Conservation (phyloP, 1,140 invertebrate genomes). For the Cardiocondyla obscurior region DNA sequence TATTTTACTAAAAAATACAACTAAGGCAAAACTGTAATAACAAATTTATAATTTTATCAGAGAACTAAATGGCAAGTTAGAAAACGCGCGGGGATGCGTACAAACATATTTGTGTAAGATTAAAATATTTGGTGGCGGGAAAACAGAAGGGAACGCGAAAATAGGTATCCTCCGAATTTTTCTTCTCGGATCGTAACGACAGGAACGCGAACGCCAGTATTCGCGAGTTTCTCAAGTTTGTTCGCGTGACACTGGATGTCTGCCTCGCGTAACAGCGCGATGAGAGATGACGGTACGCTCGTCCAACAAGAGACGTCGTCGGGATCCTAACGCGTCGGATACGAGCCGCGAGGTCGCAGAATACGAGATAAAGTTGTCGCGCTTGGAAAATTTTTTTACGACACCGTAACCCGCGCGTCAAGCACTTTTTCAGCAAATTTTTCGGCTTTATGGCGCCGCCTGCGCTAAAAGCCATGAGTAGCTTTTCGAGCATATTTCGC, state of each 20-base stretch:
- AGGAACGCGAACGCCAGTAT: background rate
- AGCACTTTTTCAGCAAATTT: background rate
- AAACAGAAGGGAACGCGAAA: background rate
- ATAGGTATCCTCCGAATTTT: background rate
- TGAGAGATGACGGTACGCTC: constrained; percentile 20
- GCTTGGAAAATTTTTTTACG: background rate
- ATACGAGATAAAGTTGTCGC: background rate
- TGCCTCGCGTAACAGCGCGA: background rate
- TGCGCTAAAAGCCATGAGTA: background rate
- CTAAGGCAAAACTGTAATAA: background rate
- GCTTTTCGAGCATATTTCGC: background rate
- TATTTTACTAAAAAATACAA: background rate
- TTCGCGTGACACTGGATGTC: background rate
- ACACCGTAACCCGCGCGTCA: background rate
- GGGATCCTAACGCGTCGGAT: background rate
- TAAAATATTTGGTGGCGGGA: background rate
- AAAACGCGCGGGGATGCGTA: background rate
- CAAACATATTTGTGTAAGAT: background rate
- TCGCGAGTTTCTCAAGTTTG: background rate
- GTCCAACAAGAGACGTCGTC: background rate
- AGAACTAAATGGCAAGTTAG: background rate
- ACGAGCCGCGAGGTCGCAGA: background rate
- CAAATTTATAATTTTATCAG: background rate
- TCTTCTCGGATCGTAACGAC: background rate
- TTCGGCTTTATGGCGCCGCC: constrained; percentile 1